phyloP scores from a whole-genome alignment of 2,888 invertebrate genomes.

The Tolmerus cingulatus region DNA sequence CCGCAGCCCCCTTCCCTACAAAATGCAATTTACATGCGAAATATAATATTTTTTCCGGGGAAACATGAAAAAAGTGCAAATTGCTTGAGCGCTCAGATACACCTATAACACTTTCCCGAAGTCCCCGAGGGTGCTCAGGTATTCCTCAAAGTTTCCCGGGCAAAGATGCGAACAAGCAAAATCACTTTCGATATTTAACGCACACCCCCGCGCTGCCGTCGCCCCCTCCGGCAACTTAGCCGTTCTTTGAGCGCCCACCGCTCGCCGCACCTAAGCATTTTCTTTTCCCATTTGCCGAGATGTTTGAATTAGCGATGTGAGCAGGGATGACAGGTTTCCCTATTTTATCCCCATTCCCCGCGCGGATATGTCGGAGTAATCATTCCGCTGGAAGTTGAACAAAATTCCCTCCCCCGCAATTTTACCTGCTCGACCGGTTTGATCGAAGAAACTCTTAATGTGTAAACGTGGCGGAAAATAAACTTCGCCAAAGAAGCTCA shows the following conservation, averaged over 20 bases:
- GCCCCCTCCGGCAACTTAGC: neutral
- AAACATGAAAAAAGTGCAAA: slow-evolving; percentile 34
- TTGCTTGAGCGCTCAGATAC: slow-evolving; percentile 14
- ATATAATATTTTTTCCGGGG: slow-evolving; percentile 18
- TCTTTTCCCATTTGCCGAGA: neutral
- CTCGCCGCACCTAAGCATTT: slow-evolving; percentile 5
- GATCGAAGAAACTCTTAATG: slow-evolving; percentile 24
- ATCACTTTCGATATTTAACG: slow-evolving; percentile 40
- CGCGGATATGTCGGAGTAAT: neutral
- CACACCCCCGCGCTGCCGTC: neutral
- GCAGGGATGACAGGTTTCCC: slow-evolving; percentile 16
- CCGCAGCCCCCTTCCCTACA: neutral
- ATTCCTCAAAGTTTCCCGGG: slow-evolving; percentile 10
- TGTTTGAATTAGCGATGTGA: slow-evolving; percentile 17
- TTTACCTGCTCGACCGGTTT: neutral
- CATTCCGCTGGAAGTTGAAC: neutral
- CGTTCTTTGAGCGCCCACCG: neutral
- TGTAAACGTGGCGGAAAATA: slow-evolving; percentile 33
- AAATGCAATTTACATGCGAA: slow-evolving; percentile 1
- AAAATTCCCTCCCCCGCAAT: neutral
- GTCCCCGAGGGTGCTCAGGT: slow-evolving; percentile 4
- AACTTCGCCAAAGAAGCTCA: neutral
- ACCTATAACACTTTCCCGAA: neutral
- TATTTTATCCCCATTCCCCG: neutral
- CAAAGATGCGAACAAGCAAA: slow-evolving; percentile 31